Evolutionary conservation across 1,140 invertebrate species (phyloP).

Genomic region (Aphelenchoides besseyi): DNA sequence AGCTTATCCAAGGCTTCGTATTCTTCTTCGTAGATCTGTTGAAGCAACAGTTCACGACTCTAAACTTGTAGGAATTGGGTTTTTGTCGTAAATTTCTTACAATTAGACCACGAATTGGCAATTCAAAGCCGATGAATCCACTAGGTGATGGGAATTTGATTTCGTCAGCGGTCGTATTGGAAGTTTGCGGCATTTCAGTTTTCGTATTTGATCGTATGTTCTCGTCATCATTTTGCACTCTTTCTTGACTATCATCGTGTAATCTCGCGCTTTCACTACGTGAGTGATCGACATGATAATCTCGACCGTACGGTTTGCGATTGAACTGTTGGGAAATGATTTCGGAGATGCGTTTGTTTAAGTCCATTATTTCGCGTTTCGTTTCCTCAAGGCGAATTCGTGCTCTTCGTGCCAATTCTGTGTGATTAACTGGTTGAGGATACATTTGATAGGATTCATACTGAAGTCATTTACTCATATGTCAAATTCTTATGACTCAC

Average conservation of each 20-base stretch:
- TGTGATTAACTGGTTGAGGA: not conserved
- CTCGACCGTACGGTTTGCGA: not conserved
- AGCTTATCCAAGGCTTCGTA: not conserved
- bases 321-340: not conserved
- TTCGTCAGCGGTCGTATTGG: slow-evolving; percentile 10
- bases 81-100: not conserved
- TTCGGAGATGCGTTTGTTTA: not conserved
- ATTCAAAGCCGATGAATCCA: not conserved
- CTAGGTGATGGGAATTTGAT: not conserved
- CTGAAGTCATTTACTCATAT: not conserved
- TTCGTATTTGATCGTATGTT: not conserved
- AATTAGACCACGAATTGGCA: slow-evolving; percentile 4
- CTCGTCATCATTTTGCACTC: not conserved
- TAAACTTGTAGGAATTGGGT: not conserved
- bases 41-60: not conserved
- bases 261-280: not conserved
- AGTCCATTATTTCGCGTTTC: not conserved
- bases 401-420: not conserved
- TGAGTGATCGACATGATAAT: not conserved
- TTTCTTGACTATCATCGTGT: not conserved
- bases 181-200: not conserved
- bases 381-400: slow-evolving; percentile 4
- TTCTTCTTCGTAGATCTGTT: slow-evolving; percentile 7
- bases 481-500: not conserved
- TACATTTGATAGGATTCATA: slow-evolving; percentile 1